These are phyloP conservation scores for Shinisaurus crocodilurus DNA, from an alignment of 2,113 vertebrate genomes.

Conservation along the genomic window DNA sequence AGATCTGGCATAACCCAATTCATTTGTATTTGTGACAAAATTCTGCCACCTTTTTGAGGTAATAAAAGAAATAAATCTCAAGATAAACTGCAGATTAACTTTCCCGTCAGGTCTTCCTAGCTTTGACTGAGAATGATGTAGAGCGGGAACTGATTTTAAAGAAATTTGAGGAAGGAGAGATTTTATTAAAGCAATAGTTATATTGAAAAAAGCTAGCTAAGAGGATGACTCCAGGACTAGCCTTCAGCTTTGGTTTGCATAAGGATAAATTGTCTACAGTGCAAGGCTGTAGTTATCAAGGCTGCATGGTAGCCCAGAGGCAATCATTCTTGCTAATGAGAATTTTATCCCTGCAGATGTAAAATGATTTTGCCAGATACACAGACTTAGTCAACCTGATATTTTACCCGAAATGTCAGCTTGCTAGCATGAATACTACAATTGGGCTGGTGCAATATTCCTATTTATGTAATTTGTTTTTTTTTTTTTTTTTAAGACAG, in stretches of 20 bases:
- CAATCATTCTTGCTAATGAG: conserved; percentile 44
- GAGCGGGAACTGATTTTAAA: conserved; percentile 9
- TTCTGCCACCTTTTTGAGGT: neutral
- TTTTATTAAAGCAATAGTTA: conserved; percentile 28
- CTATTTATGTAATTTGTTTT: neutral
- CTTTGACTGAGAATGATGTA: neutral
- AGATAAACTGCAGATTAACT: conserved; percentile 38
- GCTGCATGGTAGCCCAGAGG: conserved; percentile 18
- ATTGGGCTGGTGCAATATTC: neutral
- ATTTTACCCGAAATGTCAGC: conserved; percentile 7
- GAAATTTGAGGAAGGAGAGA: neutral
- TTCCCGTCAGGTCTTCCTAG: conserved; percentile 7
- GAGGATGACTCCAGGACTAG: conserved; percentile 27
- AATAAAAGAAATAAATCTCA: conserved; percentile 7
- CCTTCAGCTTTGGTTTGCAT: conserved; percentile 20
- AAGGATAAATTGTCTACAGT: conserved; percentile 36
- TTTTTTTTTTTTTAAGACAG: neutral
- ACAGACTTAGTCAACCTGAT: conserved; percentile 40
- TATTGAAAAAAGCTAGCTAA: conserved; percentile 19
- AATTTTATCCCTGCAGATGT: conserved; percentile 49
- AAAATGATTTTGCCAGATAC: conserved; percentile 36
- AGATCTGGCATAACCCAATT: neutral
- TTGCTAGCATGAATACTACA: conserved; percentile 37
- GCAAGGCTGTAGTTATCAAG: conserved; percentile 40
- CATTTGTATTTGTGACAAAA: neutral